Conservation (phyloP, 2,113 vertebrate species). For the Struthidea cinerea region DNA sequence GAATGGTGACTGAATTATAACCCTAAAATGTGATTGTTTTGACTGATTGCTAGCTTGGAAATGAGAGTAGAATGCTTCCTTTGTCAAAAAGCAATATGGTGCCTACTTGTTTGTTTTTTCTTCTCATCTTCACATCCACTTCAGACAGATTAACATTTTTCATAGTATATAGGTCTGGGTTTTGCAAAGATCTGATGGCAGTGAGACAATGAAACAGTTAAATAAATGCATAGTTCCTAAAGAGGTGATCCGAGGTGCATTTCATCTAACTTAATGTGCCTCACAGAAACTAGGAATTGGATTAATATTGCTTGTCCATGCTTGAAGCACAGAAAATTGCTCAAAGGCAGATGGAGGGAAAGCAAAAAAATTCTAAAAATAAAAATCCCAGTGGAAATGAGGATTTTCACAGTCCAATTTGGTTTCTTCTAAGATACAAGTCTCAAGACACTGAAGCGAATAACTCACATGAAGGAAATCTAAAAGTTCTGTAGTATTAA, state of each 20-base stretch:
- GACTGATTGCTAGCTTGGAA: not conserved
- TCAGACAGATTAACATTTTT: not conserved
- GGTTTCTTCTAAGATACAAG: conserved; percentile 52
- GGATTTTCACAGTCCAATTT: conserved; percentile 69
- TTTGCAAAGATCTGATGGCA: not conserved
- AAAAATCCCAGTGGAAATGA: conserved; percentile 73
- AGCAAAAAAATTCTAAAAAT: conserved; percentile 71
- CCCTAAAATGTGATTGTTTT: not conserved
- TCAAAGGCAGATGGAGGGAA: conserved; percentile 71
- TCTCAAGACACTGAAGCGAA: conserved; percentile 25
- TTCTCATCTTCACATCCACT: not conserved
- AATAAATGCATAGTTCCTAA: conserved; percentile 47
- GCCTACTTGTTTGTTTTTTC: not conserved
- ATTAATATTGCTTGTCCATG: conserved; percentile 79
- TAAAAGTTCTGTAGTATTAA: not conserved
- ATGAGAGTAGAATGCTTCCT: not conserved
- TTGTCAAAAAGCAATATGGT: not conserved
- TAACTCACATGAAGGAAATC: not conserved
- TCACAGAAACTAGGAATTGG: conserved; percentile 71
- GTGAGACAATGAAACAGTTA: conserved; percentile 58
- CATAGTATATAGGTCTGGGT: not conserved
- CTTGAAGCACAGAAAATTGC: conserved; percentile 76
- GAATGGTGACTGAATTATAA: not conserved
- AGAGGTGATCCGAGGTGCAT: conserved; percentile 51
- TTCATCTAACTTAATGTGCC: conserved; percentile 69